Evolutionary conservation across 2,888 invertebrate species (phyloP), one percentile per base, ranked within the genome.

Genomic region (Pachydiplax longipennis): DNA sequence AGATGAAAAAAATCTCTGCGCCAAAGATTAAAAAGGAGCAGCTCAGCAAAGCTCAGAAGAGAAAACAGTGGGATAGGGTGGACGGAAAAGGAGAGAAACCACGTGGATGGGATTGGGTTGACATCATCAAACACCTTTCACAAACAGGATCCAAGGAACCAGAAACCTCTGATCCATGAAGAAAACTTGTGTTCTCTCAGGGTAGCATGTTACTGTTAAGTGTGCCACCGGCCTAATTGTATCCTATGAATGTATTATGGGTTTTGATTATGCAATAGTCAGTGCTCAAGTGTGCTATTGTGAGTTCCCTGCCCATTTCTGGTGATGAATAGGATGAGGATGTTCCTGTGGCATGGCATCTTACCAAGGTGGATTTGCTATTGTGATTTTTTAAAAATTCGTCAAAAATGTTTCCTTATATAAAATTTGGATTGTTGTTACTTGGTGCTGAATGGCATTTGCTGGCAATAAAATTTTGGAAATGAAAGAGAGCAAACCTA

Each of bases 31-130:
- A 97, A 93, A 97, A 97, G 92, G 98, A 98, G 93, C 98, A 98
- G 91, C 93, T 99, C 92, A 98, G 98, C 12, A 99, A 99, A 94
- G 95, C 98, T 0, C 99, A 99, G 94, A 99, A 99, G 94, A 95
- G 98, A 18, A 95, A 97, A 91, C 97, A 97, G 93, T 98, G 98
- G 97, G 98, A 98, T 93, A 95, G 96, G 91, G 96, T 97, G 0
- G 98, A 98, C 94, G 95, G 95, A 81, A 97, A 96, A 53, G 98
- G 98, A 0, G 98, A 99, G 93, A 96, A 95, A 92, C 97, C 98
- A 0, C 95, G 99, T 48, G 99, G 99, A 0, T 98, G 97, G 96
- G 96, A 99, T 94, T 99, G 99, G 99, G 96, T 99, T 15, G 99
- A 99, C 93, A 96, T 99, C 91, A 97, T 99, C n/a, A 98, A 98